phyloP scores from a whole-genome alignment of 1,140 invertebrate genomes.

The Samia ricini region DNA sequence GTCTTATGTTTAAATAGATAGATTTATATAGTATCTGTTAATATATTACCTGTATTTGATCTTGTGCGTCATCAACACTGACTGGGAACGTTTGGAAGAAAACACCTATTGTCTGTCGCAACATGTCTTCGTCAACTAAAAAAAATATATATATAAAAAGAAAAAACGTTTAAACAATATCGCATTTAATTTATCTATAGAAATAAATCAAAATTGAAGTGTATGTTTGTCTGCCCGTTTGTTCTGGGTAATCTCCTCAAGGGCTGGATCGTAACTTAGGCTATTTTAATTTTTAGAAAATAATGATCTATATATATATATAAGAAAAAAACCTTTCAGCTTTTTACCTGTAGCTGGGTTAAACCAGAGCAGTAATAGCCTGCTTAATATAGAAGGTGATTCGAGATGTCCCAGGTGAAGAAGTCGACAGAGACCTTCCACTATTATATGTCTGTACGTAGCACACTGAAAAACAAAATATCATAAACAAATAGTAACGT shows the following conservation, averaged over 20 bases:
- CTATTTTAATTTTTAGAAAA: neutral
- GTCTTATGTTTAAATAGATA: too few species aligned
- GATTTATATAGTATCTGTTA: neutral
- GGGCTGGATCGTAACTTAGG: too few species aligned
- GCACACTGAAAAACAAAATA: constrained; percentile 49
- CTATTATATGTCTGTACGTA: constrained; percentile 65
- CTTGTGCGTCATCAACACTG: constrained; percentile 65
- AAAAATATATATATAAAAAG: constrained; percentile 21
- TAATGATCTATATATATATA: neutral
- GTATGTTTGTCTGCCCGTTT: too few species aligned
- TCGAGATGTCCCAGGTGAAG: constrained; percentile 62
- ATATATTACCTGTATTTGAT: constrained; percentile 71
- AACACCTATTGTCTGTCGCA: constrained; percentile 68
- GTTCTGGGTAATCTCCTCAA: too few species aligned
- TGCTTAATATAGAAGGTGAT: constrained; percentile 64
- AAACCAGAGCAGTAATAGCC: constrained; percentile 70
- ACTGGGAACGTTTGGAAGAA: constrained; percentile 72
- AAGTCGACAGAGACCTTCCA: constrained; percentile 70
- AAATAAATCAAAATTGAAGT: too few species aligned
- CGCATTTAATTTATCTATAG: too few species aligned
- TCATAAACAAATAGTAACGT: neutral
- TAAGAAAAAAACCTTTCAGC: constrained; percentile 11
- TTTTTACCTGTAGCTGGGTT: constrained; percentile 69
- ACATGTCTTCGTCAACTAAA: constrained; percentile 68
- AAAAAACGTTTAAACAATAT: neutral